These are phyloP conservation scores for Parelbella ahira DNA, from an alignment of 2,888 invertebrate species.

Conservation along the genomic window DNA sequence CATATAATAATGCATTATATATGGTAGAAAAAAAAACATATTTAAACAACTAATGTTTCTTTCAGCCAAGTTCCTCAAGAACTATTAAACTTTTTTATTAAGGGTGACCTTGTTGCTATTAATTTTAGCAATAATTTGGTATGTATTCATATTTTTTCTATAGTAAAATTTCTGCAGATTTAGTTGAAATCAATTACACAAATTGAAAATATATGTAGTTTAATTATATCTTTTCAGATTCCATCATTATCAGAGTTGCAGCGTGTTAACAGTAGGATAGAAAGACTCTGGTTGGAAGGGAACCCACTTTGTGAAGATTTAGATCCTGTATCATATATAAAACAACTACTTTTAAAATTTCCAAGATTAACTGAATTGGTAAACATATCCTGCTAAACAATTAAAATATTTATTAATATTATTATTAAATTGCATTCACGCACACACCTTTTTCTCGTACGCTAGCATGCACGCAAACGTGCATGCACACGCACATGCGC, in stretches of 20 bases:
- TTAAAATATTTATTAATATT: too few species aligned
- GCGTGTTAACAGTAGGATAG: slow-evolving; percentile 64
- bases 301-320: slow-evolving; percentile 63
- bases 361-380: slow-evolving; percentile 65
- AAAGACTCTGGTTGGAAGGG: slow-evolving; percentile 67
- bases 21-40: too few species aligned
- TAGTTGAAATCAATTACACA: too few species aligned
- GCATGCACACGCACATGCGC: too few species aligned
- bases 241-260: slow-evolving; percentile 50
- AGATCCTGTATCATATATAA: slow-evolving; percentile 52
- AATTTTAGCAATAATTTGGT: slow-evolving; percentile 68
- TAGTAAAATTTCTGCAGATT: too few species aligned
- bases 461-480: too few species aligned
- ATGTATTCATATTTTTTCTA: slow-evolving; percentile 34
- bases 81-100: slow-evolving; percentile 69
- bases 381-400: too few species aligned
- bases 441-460: too few species aligned
- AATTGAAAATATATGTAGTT: too few species aligned
- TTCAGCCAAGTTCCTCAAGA: slow-evolving; percentile 62
- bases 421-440: not conserved
- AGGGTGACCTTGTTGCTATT: slow-evolving; percentile 57
- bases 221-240: too few species aligned
- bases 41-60: too few species aligned
- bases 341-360: slow-evolving; percentile 54
- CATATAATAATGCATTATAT: too few species aligned